These are phyloP conservation scores for Onychostruthus taczanowskii DNA, from an alignment of 2,113 vertebrate genomes.

Conservation along the genomic window DNA sequence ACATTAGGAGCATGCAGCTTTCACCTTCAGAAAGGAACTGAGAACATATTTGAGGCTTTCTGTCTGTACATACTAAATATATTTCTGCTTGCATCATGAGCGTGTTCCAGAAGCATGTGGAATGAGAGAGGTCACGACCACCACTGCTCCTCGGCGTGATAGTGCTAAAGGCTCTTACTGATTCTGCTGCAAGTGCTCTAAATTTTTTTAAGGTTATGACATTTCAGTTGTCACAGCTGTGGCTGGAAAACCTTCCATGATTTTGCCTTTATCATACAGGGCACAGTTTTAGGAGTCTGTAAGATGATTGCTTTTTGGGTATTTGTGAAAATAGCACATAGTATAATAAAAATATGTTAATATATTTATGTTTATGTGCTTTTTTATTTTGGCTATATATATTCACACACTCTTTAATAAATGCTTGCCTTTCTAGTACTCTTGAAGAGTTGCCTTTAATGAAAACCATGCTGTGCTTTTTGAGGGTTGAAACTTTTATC, in stretches of 20 bases:
- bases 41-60: constrained; percentile 39
- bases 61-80: constrained; percentile 47
- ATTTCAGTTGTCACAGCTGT: background rate
- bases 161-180: background rate
- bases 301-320: background rate
- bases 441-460: background rate
- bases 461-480: background rate
- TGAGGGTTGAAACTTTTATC: background rate
- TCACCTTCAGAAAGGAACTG: constrained; percentile 12
- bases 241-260: background rate
- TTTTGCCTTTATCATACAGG: background rate
- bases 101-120: background rate
- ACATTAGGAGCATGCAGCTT: background rate
- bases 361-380: background rate
- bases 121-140: background rate
- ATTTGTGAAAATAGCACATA: background rate
- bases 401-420: background rate
- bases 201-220: background rate
- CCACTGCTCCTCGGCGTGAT: background rate
- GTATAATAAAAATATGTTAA: background rate
- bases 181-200: background rate
- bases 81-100: background rate
- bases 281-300: background rate
- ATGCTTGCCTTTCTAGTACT: background rate
- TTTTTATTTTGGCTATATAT: background rate